Base-by-base conservation (phyloP, 2,888 invertebrate species). In the Schrankia costaestrigalis region DNA sequence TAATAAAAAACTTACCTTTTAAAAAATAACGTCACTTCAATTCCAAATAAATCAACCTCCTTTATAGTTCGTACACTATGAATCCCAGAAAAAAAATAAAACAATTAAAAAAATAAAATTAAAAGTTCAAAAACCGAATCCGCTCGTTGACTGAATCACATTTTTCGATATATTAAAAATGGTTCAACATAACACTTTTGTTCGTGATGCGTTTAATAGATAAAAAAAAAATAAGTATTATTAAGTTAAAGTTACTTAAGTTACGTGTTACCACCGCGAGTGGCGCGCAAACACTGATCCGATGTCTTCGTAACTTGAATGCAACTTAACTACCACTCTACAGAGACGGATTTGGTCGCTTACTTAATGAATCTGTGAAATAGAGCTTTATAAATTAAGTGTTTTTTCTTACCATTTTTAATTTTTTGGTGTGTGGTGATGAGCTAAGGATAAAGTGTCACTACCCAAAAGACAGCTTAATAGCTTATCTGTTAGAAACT, bases 151-250 rank as follows among this genome's bases (percentile, higher is more conserved):
- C 75, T 77, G 83, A 83, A 82, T 81, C 83, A 85, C 85, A 85
- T 85, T 85, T 85, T 85, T 77, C 72, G 54, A 69, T 56, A 55
- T 66, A n/a, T 69, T 68, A 81, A 84, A 84, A 83, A 85, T 84
- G 83, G 81, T 78, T 80, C 84, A 80, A 56, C 56, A 52, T 49
- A 32, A 55, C 58, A 46, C 46, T 30, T n/a, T 42, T 34, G 38
- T 39, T 37, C 24, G 22, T 11, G 30, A 41, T 42, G 78, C 74
- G 56, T 69, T 47, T 58, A 51, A 48, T 53, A 56, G 52, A 29
- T 39, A 54, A 29, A 27, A 37, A 40, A 43, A 34, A 17, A 25
- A 30, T 31, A 42, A 36, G 34, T 28, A 43, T 41, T 33, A 30
- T 32, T 26, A 35, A 45, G 26, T 11, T 30, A 31, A 43, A 49